Conservation (phyloP, 1,140 invertebrate genomes). For the Drosophila gunungcola region DNA sequence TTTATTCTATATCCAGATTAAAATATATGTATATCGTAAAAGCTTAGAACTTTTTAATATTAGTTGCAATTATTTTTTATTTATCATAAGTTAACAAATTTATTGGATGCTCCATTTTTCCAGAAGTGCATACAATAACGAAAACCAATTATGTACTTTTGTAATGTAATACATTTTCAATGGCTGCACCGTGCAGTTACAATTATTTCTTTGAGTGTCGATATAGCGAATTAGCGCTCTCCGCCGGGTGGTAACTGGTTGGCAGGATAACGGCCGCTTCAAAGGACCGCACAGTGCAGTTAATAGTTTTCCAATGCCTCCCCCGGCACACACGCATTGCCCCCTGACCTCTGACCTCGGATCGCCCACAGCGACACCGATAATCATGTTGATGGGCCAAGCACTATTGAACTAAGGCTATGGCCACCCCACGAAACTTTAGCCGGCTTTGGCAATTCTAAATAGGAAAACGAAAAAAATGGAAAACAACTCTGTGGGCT, state of each 20-base stretch:
- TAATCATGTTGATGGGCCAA: conserved; percentile 44
- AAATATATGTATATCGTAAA: too few relatives aligned
- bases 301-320: conserved; percentile 63
- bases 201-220: conserved; percentile 14
- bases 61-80: too few relatives aligned
- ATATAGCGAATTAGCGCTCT: conserved; percentile 42
- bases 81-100: too few relatives aligned
- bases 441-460: conserved; percentile 22
- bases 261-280: conserved; percentile 35
- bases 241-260: conserved; percentile 22
- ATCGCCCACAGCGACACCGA: conserved; percentile 47
- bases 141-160: too few relatives aligned
- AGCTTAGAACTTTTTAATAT: too few relatives aligned
- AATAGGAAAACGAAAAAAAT: conserved; percentile 21
- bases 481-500: conserved; percentile 30
- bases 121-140: too few relatives aligned
- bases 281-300: conserved; percentile 60
- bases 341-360: conserved; percentile 34
- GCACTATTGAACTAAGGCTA: conserved; percentile 29
- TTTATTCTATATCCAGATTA: too few relatives aligned
- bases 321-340: conserved; percentile 29
- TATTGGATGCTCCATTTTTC: too few relatives aligned
- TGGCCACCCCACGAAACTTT: conserved; percentile 11
- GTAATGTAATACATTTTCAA: too few relatives aligned
- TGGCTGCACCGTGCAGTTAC: too few relatives aligned